phyloP scores from a whole-genome alignment of 2,797 vertebrate genomes.

The Hemitrygon akajei region DNA sequence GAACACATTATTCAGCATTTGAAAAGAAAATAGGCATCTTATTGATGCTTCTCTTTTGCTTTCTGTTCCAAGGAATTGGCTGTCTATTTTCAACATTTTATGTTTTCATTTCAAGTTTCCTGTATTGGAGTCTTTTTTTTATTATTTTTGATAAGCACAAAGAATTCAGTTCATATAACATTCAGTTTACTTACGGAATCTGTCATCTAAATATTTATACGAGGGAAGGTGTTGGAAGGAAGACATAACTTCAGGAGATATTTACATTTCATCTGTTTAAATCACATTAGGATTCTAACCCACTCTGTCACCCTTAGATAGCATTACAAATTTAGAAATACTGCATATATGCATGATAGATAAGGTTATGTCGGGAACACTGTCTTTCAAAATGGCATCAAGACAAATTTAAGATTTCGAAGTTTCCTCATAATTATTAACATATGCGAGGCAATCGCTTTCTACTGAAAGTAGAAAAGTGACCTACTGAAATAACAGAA shows the following conservation, averaged over 20 bases:
- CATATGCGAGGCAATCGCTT: neutral
- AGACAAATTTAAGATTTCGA: neutral
- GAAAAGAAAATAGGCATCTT: neutral
- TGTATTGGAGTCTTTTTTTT: neutral
- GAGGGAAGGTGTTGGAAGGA: neutral
- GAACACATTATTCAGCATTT: neutral
- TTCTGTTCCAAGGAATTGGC: neutral
- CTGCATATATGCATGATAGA: neutral
- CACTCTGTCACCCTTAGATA: neutral
- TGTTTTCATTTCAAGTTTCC: constrained; percentile 24
- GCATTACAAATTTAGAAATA: neutral
- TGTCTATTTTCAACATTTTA: neutral
- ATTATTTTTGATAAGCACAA: neutral
- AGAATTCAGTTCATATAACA: neutral
- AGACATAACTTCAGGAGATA: neutral
- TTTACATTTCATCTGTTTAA: neutral
- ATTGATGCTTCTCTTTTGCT: neutral
- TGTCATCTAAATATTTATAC: neutral
- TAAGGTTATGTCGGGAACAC: neutral
- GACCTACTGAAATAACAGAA: constrained; percentile 14
- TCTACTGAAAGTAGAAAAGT: neutral
- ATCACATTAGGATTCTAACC: neutral
- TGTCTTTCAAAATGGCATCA: neutral
- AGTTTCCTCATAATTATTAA: constrained; percentile 1
- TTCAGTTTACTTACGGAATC: neutral